phyloP scores from a whole-genome alignment of 2,113 vertebrate species.

The Ailurus styani region DNA sequence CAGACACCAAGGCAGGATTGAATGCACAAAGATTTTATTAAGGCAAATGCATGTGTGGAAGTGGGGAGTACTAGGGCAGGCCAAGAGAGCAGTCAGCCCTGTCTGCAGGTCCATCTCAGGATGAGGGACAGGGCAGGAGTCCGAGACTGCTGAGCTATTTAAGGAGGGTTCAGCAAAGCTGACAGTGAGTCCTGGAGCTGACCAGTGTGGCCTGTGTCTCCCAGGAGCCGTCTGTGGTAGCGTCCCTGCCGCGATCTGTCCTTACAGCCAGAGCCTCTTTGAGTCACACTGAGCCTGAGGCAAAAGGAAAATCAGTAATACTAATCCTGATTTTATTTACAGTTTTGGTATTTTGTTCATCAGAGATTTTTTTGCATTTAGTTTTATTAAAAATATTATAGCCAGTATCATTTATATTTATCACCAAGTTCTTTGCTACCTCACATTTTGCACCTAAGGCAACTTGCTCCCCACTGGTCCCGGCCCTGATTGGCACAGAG shows the following conservation, averaged over 20 bases:
- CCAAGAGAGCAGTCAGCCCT: neutral
- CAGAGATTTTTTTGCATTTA: neutral
- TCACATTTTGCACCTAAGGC: neutral
- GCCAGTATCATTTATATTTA: neutral
- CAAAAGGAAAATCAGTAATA: neutral
- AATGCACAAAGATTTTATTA: neutral
- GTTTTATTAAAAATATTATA: neutral
- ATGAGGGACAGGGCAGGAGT: neutral
- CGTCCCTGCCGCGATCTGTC: fast-evolving
- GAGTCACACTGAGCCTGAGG: neutral
- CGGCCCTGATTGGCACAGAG: neutral
- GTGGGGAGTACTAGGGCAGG: no score
- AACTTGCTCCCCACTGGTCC: neutral
- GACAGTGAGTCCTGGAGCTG: fast-evolving
- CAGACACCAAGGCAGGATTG: neutral
- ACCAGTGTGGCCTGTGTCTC: fast-evolving
- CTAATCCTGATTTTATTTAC: neutral
- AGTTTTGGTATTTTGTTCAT: neutral
- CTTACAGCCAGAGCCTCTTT: neutral
- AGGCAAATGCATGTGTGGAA: neutral
- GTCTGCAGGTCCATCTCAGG: neutral
- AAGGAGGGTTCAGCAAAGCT: neutral
- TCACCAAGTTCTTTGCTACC: neutral
- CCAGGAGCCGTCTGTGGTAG: fast-evolving
- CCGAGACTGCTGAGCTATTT: neutral